Conservation (phyloP, 2,888 invertebrate species). For the Apotomis capreana region DNA sequence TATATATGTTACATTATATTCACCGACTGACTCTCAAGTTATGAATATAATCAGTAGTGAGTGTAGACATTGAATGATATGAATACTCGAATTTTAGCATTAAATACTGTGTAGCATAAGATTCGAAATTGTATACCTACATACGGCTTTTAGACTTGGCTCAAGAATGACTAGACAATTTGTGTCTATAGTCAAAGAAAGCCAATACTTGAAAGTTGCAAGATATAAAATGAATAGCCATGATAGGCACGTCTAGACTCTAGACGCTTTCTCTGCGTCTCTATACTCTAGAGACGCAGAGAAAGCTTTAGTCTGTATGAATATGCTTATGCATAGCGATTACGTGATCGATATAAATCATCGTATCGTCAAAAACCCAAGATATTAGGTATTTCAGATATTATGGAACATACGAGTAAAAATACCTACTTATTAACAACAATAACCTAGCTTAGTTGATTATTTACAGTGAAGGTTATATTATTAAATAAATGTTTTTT, state of each 20-base stretch:
- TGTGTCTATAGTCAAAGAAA: conserved; percentile 1
- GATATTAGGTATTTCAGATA: background rate
- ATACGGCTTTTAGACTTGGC: background rate
- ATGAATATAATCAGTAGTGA: background rate
- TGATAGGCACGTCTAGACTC: background rate
- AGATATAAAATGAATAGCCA: conserved; percentile 9
- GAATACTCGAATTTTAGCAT: no score
- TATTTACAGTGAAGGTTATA: no score
- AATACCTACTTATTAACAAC: no score
- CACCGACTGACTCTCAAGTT: background rate
- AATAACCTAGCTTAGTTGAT: no score
- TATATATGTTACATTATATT: conserved; percentile 6
- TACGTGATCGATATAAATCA: conserved; percentile 15
- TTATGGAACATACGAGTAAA: no score
- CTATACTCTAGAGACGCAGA: conserved; percentile 20
- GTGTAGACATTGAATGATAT: no score
- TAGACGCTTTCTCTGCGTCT: background rate
- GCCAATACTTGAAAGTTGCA: background rate
- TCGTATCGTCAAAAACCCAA: background rate
- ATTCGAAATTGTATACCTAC: no score
- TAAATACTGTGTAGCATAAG: no score
- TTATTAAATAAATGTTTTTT: no score
- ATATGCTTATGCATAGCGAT: background rate
- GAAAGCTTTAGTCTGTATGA: conserved; percentile 11
- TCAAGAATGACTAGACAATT: conserved; percentile 7